A percentile compares a stretch with the other conserved stretches of the same genome.
phyloP scores from a whole-genome alignment of 2,797 vertebrate genomes.

The Glyptemys insculpta region DNA sequence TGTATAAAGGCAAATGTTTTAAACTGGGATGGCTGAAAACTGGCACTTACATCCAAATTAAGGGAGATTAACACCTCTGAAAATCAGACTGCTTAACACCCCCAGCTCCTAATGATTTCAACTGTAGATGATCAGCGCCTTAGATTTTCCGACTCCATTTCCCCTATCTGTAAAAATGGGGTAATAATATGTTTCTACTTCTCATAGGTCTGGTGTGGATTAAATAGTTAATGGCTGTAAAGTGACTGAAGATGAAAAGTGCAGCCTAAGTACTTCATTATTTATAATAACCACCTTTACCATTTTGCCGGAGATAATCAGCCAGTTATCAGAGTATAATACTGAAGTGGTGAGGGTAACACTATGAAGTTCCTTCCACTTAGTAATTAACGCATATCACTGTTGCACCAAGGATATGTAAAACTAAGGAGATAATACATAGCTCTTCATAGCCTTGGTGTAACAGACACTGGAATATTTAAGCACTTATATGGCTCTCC shows the following conservation, averaged over 20 bases:
- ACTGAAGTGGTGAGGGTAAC: conserved; percentile 64
- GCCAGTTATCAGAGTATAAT: conserved; percentile 11
- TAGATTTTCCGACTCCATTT: conserved; percentile 22
- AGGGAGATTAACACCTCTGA: too few relatives aligned
- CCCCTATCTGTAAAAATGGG: neutral
- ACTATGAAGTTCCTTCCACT: conserved; percentile 64
- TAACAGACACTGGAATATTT: neutral
- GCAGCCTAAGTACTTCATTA: conserved; percentile 51
- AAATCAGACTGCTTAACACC: too few relatives aligned
- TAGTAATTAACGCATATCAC: conserved; percentile 70
- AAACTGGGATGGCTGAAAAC: neutral
- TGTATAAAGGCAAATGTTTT: neutral
- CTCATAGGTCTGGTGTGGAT: conserved; percentile 25
- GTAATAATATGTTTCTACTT: conserved; percentile 23
- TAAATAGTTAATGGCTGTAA: conserved; percentile 38
- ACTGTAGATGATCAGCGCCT: neutral
- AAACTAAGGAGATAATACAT: conserved; percentile 27
- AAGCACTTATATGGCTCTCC: neutral
- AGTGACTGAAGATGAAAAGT: conserved; percentile 31
- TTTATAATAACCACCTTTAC: conserved; percentile 69
- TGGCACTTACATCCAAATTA: neutral
- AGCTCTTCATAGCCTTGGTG: conserved; percentile 26
- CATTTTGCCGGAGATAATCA: conserved; percentile 66
- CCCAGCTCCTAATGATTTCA: neutral
- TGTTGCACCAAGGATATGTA: conserved; percentile 47